Conservation (phyloP, 2,888 invertebrate species). For the Morinoia aosen region DNA sequence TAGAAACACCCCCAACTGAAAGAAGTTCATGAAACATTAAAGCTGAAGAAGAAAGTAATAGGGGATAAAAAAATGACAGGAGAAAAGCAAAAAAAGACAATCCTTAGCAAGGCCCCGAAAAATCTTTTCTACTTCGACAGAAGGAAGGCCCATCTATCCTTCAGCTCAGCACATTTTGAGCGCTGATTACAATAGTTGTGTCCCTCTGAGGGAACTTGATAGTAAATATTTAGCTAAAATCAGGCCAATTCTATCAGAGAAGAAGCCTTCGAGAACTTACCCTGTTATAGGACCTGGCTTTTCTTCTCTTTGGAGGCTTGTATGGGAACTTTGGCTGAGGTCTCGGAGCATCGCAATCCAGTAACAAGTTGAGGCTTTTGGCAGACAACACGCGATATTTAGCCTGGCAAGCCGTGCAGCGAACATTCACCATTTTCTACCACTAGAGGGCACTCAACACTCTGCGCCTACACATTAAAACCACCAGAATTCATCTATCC, state of each 20-base stretch:
- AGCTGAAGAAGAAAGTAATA: too few relatives aligned
- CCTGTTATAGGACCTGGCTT: conserved; percentile 72
- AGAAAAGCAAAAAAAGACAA: too few relatives aligned
- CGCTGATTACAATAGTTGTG: too few relatives aligned
- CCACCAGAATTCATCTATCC: conserved; percentile 36
- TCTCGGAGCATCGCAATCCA: conserved; percentile 64
- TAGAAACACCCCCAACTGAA: too few relatives aligned
- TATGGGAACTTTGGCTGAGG: conserved; percentile 71
- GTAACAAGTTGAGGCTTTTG: conserved; percentile 66
- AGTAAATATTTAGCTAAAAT: too few relatives aligned
- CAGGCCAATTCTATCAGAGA: not conserved
- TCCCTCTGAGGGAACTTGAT: too few relatives aligned
- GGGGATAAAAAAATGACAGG: too few relatives aligned
- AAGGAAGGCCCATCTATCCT: too few relatives aligned
- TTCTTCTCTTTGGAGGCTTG: conserved; percentile 71
- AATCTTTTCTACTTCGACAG: too few relatives aligned
- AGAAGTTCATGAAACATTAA: too few relatives aligned
- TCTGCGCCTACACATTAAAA: conserved; percentile 38
- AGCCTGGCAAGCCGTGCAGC: conserved; percentile 68
- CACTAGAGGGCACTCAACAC: conserved; percentile 17
- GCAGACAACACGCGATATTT: conserved; percentile 68
- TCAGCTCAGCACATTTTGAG: too few relatives aligned
- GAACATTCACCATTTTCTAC: conserved; percentile 68
- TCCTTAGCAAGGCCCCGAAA: too few relatives aligned
- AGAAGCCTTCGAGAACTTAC: conserved; percentile 64